A percentile compares a stretch with the other conserved stretches of the same genome.
Evolutionary conservation across 2,797 vertebrate species (phyloP).

Genomic region (Novumbra hubbsi): DNA sequence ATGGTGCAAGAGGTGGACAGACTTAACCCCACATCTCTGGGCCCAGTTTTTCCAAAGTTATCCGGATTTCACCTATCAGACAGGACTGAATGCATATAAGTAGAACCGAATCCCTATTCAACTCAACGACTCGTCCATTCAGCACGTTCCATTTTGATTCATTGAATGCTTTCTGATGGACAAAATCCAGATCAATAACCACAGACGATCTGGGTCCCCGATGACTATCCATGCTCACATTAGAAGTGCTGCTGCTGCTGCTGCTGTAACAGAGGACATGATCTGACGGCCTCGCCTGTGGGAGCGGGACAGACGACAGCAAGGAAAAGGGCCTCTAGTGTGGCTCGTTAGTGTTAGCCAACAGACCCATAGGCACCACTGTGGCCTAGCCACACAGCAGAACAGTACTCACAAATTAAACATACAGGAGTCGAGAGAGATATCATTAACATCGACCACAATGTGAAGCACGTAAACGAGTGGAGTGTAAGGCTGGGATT

Average conservation of each 20-base stretch:
- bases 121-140: too few species aligned
- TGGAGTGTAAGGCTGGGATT: constrained; percentile 60
- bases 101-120: too few species aligned
- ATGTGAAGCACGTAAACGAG: constrained; percentile 81
- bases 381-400: constrained; percentile 38
- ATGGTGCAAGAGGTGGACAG: constrained; percentile 61
- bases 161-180: too few species aligned
- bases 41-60: too few species aligned
- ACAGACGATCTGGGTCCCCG: background rate
- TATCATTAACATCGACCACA: constrained; percentile 55
- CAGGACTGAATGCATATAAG: too few species aligned
- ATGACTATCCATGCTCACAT: constrained; percentile 54
- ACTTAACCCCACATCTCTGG: constrained; percentile 52
- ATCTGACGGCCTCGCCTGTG: constrained; percentile 10
- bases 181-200: too few species aligned
- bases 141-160: too few species aligned
- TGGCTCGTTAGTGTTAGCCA: constrained; percentile 56
- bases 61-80: too few species aligned
- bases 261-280: background rate
- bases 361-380: constrained; percentile 45
- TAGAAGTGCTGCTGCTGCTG: constrained; percentile 41
- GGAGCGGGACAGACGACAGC: constrained; percentile 24
- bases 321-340: constrained; percentile 24
- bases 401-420: constrained; percentile 71
- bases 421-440: constrained; percentile 66